Conservation (phyloP, 37 sponge, comb jelly and placozoan genomes). For the Ianthella basta region DNA sequence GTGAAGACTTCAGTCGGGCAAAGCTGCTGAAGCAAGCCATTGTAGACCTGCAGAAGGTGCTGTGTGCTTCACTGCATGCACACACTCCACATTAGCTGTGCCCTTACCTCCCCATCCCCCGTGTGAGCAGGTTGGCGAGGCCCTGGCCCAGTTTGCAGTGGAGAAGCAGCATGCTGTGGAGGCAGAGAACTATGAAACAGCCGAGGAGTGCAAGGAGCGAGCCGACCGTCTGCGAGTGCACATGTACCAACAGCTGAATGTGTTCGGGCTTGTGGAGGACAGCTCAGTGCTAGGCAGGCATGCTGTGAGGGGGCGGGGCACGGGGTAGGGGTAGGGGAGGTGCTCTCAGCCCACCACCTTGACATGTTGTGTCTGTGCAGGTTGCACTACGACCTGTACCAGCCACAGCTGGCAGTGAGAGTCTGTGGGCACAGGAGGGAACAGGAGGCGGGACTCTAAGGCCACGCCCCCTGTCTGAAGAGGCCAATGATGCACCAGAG, state of each 20-base stretch:
- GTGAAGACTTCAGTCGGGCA: slow-evolving; percentile 9
- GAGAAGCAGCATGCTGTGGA: slow-evolving; percentile 86
- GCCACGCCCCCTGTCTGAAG: slow-evolving; percentile 37
- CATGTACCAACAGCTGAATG: slow-evolving; percentile 35
- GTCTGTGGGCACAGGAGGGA: background rate
- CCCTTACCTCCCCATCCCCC: too few relatives aligned
- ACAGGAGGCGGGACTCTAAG: background rate
- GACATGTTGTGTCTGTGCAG: background rate
- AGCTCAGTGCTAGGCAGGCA: background rate
- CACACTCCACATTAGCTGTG: background rate
- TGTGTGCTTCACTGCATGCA: background rate
- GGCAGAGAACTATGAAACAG: slow-evolving; percentile 85
- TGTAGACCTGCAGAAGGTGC: slow-evolving; percentile 26
- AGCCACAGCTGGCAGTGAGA: background rate
- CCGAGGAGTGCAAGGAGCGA: slow-evolving; percentile 72
- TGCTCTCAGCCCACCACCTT: background rate
- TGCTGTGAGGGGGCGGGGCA: background rate
- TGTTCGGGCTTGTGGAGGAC: slow-evolving; percentile 35
- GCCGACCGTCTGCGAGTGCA: slow-evolving; percentile 31
- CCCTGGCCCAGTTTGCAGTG: slow-evolving; percentile 70
- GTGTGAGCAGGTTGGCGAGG: slow-evolving; percentile 72
- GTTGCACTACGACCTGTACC: too few relatives aligned
- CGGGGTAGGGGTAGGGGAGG: background rate
- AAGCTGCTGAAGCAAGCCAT: slow-evolving; percentile 29
- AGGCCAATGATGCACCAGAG: slow-evolving; percentile 60